Conservation (phyloP, 1,140 invertebrate genomes). For the Agraylea sexmaculata region DNA sequence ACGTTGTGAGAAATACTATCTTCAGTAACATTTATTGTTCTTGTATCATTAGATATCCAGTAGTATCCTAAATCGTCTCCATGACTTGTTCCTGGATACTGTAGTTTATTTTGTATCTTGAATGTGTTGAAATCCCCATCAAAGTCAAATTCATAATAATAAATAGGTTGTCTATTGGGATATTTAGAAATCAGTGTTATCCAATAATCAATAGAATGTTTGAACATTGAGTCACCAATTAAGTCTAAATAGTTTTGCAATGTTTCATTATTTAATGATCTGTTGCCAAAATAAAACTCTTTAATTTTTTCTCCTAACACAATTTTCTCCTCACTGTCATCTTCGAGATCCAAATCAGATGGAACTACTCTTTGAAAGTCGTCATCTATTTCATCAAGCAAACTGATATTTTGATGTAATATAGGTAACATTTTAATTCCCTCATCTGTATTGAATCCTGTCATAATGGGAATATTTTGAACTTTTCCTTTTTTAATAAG, state of each 20-base stretch:
- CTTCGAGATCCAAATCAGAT: constrained; percentile 6
- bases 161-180: background rate
- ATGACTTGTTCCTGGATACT: constrained; percentile 5
- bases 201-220: constrained; percentile 8
- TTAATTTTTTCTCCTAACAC: constrained; percentile 4
- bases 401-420: background rate
- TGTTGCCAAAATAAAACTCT: constrained; percentile 8
- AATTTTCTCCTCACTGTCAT: constrained; percentile 4
- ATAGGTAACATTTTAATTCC: constrained; percentile 5
- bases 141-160: constrained; percentile 11
- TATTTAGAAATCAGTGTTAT: background rate
- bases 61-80: constrained; percentile 7
- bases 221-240: constrained; percentile 8
- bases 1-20: constrained; percentile 1
- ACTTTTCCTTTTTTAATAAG: background rate
- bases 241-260: constrained; percentile 5
- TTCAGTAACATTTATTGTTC: background rate
- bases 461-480: constrained; percentile 9
- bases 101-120: constrained; percentile 3
- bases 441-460: constrained; percentile 9
- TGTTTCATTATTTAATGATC: constrained; percentile 4
- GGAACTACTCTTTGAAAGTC: constrained; percentile 11
- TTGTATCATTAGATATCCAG: background rate
- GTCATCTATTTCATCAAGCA: constrained; percentile 5
- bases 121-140: constrained; percentile 5